phyloP scores from a whole-genome alignment of 2,888 invertebrate genomes.

The Agapetus fuscipes region DNA sequence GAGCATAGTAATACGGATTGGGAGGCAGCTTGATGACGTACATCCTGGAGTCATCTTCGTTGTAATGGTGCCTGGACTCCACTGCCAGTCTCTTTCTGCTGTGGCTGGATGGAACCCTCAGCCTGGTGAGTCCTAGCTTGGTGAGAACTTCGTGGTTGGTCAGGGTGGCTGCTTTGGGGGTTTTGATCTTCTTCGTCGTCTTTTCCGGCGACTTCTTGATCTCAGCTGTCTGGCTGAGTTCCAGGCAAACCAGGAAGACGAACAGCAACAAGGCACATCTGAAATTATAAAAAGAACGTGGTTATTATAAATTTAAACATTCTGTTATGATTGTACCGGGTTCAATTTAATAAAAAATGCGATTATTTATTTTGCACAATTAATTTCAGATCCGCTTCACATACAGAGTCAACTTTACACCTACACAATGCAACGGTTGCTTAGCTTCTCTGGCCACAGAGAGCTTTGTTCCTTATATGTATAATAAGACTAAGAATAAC shows the following conservation, averaged over 20 bases:
- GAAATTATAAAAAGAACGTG: constrained; percentile 27
- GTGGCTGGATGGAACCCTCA: constrained; percentile 66
- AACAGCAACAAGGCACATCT: constrained; percentile 30
- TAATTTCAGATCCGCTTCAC: too few species aligned
- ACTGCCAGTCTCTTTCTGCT: constrained; percentile 71
- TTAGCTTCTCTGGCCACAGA: too few species aligned
- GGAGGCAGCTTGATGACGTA: constrained; percentile 79
- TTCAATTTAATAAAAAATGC: too few species aligned
- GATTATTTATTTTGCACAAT: too few species aligned
- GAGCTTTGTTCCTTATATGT: too few species aligned
- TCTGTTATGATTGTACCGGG: too few species aligned
- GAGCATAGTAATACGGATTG: constrained; percentile 71
- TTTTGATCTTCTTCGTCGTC: constrained; percentile 19
- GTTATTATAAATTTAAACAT: too few species aligned
- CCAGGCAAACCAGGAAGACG: constrained; percentile 28
- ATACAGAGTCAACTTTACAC: too few species aligned
- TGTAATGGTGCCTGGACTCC: constrained; percentile 59
- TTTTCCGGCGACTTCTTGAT: constrained; percentile 23
- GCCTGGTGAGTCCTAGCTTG: constrained; percentile 63
- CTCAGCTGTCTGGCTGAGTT: constrained; percentile 30
- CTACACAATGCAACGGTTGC: too few species aligned
- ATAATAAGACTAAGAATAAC: too few species aligned
- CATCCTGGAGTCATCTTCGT: constrained; percentile 73
- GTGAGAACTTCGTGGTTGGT: constrained; percentile 60
- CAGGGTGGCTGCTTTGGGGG: constrained; percentile 31